Evolutionary conservation across 2,113 vertebrate species (phyloP).

Genomic region (Willisornis vidua): DNA sequence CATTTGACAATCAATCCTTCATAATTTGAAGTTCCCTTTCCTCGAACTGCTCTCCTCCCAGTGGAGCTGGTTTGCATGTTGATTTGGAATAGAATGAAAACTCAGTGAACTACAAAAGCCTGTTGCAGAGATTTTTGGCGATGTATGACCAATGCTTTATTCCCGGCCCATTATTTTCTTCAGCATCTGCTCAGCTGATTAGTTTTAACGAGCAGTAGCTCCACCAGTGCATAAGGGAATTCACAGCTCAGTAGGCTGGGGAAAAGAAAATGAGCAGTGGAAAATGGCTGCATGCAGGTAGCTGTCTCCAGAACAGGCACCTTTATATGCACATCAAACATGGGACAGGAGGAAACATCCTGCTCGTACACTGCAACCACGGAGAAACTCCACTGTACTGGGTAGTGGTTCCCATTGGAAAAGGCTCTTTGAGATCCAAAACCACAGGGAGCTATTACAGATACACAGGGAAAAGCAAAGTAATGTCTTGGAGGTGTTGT

Average conservation of each 20-base stretch:
- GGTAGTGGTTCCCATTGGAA: background rate
- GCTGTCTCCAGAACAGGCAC: conserved; percentile 1
- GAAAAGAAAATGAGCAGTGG: background rate
- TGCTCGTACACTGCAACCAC: background rate
- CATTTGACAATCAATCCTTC: conserved; percentile 1
- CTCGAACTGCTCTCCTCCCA: background rate
- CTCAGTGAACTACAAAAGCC: conserved; percentile 13
- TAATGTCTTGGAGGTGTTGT: background rate
- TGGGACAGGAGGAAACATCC: background rate
- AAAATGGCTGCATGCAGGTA: conserved; percentile 36
- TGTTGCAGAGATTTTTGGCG: conserved; percentile 19
- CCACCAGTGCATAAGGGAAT: conserved; percentile 34
- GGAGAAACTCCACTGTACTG: background rate
- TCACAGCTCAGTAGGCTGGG: conserved; percentile 24
- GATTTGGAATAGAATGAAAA: conserved; percentile 18
- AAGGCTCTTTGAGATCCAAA: background rate
- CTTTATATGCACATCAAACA: background rate
- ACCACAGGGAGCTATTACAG: background rate
- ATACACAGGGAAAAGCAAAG: background rate
- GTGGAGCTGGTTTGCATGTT: background rate
- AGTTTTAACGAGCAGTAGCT: conserved; percentile 67
- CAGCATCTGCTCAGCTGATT: conserved; percentile 70
- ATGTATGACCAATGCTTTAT: conserved; percentile 2
- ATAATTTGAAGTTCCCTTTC: background rate
- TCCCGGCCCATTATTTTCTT: conserved; percentile 32